A percentile compares a stretch with the other conserved stretches of the same genome.
phyloP scores from a whole-genome alignment of 2,113 vertebrate species.

The Microtus montanus region DNA sequence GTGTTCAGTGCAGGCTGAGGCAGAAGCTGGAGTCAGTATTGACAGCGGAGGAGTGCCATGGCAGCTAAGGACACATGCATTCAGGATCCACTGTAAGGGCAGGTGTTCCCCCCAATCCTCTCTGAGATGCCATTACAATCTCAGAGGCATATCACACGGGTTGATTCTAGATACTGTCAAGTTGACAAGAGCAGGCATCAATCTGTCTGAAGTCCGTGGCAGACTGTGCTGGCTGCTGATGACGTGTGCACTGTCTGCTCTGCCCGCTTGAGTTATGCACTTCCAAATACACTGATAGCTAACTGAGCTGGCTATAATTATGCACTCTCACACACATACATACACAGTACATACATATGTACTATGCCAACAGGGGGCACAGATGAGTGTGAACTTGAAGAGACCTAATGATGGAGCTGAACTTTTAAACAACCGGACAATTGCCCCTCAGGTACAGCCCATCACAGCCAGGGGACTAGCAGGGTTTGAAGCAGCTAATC shows the following conservation, averaged over 20 bases:
- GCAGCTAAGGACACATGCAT: no score
- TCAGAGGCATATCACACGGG: neutral
- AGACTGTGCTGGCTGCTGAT: neutral
- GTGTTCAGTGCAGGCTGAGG: neutral
- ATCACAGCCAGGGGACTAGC: neutral
- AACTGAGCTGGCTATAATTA: neutral
- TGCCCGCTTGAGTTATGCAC: neutral
- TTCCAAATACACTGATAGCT: neutral
- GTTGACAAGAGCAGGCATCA: neutral
- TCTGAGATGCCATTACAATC: neutral
- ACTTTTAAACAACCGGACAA: neutral
- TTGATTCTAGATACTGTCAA: neutral
- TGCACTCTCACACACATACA: no score
- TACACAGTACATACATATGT: no score
- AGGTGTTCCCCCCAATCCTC: no score
- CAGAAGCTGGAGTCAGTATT: neutral
- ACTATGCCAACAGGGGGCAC: neutral
- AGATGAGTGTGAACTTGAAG: neutral
- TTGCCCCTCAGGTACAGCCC: neutral
- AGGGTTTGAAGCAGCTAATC: neutral
- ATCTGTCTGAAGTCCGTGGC: neutral
- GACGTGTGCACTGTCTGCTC: neutral
- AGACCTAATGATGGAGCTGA: neutral
- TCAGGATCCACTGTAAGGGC: neutral
- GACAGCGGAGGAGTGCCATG: neutral